Conservation (phyloP, 2,797 vertebrate species). For the Ispidina lecontei region DNA sequence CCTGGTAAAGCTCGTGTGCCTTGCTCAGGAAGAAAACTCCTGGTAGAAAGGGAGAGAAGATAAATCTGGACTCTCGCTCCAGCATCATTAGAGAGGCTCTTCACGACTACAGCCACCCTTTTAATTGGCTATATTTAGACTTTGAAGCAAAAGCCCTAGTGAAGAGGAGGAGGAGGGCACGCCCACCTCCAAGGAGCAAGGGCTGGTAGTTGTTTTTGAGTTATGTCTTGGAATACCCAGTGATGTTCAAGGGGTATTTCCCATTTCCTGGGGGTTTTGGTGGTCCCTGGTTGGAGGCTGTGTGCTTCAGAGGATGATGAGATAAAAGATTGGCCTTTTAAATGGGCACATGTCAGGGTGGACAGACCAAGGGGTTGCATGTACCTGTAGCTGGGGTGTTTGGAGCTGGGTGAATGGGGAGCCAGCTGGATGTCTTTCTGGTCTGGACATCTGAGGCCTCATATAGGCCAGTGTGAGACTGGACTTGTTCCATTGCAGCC, state of each 20-base stretch:
- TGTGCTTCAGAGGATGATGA: not conserved
- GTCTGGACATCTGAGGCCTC: not conserved
- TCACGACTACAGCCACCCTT: not conserved
- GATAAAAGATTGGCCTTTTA: not conserved
- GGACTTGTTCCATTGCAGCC: accelerated
- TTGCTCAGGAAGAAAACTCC: not conserved
- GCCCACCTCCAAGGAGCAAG: accelerated
- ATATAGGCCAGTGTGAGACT: not conserved
- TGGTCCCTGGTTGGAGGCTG: not conserved
- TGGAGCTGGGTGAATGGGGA: not conserved
- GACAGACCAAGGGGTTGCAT: not conserved
- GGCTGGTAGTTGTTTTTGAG: not conserved
- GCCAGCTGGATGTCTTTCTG: not conserved
- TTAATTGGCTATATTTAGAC: conserved; percentile 18
- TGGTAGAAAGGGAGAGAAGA: not conserved
- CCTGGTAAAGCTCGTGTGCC: not conserved
- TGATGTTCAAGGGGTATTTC: not conserved
- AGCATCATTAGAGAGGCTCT: not conserved
- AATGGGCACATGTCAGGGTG: not conserved
- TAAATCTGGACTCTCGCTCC: not conserved
- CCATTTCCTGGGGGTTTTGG: accelerated
- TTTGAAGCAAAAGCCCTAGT: not conserved
- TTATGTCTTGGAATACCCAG: not conserved
- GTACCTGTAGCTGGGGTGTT: not conserved
- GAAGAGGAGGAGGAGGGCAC: not conserved